Evolutionary conservation across 2,113 vertebrate genomes (phyloP), one percentile per base, ranked within the genome.

Genomic region (Carassius auratus): DNA sequence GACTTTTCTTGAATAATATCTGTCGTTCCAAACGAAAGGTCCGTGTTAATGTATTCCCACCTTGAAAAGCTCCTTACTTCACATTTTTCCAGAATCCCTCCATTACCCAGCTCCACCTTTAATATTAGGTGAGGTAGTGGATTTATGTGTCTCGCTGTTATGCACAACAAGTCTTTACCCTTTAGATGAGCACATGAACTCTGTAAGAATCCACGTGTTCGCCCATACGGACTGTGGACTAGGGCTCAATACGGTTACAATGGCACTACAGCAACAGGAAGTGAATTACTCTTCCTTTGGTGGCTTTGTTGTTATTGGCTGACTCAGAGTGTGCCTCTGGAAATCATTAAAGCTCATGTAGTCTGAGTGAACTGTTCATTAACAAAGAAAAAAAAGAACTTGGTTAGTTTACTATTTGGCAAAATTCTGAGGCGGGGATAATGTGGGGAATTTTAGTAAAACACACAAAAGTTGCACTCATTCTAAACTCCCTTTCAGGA

Each of bases 271-370:
- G 82, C 69, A 64, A 84, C 90, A 93, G 88, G 90, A 93, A 91
- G 84, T 89, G 86, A 90, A 91, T 87, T 90, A 87, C 86, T 88
- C 86, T 91, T 90, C 76, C 12, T 91, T 90, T 91, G 81, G 57
- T 79, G 84, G 64, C 86, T 73, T 81, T 92, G 91, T 92, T 94
- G 91, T 93, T 93, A 91, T 88, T 95, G 91, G 93, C 92, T 87
- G 89, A 90, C 92, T 69, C 10, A 23, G 21, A 33, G 68, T 36
- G 6, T 89, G 88, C 86, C 45, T 92, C 92, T 94, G 92, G 91
- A 93, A 93, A 66, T 88, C 83, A 94, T 94, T 95, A 92, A 88
- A 91, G 81, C 80, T 88, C 84, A 88, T 87, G 81, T 7, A 50
- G 83, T 78, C 74, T 81, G 81, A 73, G 64, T 17, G 19, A 77